phyloP scores from a whole-genome alignment of 2,113 vertebrate genomes.

The Ifrita kowaldi region DNA sequence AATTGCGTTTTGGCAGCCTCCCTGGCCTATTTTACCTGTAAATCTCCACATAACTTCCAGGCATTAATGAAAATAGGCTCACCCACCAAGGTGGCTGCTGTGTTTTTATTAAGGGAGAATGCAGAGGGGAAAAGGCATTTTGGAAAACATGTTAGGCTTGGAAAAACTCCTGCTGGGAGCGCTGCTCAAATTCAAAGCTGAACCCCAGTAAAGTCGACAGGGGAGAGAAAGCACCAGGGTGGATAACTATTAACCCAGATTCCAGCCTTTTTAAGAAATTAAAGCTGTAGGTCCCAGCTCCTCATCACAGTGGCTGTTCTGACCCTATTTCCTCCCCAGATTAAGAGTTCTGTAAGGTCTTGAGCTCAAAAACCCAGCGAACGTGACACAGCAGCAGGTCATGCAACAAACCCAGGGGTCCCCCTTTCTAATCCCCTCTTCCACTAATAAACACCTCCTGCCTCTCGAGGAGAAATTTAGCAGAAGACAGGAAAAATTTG shows the following conservation, averaged over 20 bases:
- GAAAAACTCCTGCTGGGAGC: not conserved
- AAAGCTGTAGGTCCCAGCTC: not conserved
- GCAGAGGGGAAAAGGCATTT: not conserved
- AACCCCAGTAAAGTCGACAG: not conserved
- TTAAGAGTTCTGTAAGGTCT: not conserved
- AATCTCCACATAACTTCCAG: not conserved
- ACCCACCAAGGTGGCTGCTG: not conserved
- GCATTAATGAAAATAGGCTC: not conserved
- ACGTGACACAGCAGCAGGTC: not conserved
- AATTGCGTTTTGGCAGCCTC: not conserved
- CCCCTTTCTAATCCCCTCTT: not conserved
- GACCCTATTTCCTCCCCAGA: not conserved
- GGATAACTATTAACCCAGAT: not conserved
- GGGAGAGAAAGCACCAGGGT: not conserved
- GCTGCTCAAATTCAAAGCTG: not conserved
- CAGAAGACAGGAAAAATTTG: not conserved
- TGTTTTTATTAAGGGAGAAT: not conserved
- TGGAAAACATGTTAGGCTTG: not conserved
- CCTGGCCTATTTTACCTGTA: not conserved
- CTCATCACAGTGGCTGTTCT: not conserved
- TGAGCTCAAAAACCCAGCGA: rapidly evolving
- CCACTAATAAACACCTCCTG: not conserved
- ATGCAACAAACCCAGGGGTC: not conserved
- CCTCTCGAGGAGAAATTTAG: not conserved
- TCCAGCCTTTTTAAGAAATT: not conserved